Evolutionary conservation across 2,888 invertebrate species (phyloP), one percentile per base, ranked within the genome.

Genomic region (Perithous albicinctus): DNA sequence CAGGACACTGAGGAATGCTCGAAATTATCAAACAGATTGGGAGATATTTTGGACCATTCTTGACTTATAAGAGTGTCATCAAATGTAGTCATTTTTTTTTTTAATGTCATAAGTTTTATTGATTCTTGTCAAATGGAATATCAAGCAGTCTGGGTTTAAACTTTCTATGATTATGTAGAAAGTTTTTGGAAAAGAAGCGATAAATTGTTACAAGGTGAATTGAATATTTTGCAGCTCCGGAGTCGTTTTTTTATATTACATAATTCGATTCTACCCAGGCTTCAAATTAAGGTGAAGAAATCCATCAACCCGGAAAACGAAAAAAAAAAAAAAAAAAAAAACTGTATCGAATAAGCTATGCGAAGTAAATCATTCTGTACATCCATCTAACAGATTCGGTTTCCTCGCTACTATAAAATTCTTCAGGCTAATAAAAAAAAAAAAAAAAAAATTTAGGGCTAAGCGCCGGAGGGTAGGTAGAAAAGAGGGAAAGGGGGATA

Each of bases 401-500:
- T 32, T 51, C 1, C 7, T 54, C 69, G 26, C 4, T 41, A 5
- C 32, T 59, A 59, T 18, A 59, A 32, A 59, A 59, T 59, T 29
- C 32, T 15, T 56, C 7, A 43, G 26, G 12, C 10, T 18, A 15
- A 8, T 26, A 10, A 59, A 77, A 77, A 76, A 74, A 51, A 77
- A 76, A 74, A 51, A 72, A 78, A 63, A 74, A 61, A 48, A 12
- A 48, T 43, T 18, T 48, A 32, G 41, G 61, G 61, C 20, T 56
- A 32, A 46, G 48, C n/a, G 41, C 10, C 26, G 41, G 29, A n/a
- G 56, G 20, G 18, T 38, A 38, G 32, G 15, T 46, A 51, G 59
- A 35, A 29, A 73, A 32, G 35, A 20, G 20, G 38, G 75, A 64
- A 18, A 48, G 56, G 63, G n/a, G n/a, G n/a, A n/a, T n/a, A 41